Percentiles rank a stretch among this genome's conserved stretches.
Conservation (phyloP, 2,888 invertebrate genomes). For the Apodemia hepburni region DNA sequence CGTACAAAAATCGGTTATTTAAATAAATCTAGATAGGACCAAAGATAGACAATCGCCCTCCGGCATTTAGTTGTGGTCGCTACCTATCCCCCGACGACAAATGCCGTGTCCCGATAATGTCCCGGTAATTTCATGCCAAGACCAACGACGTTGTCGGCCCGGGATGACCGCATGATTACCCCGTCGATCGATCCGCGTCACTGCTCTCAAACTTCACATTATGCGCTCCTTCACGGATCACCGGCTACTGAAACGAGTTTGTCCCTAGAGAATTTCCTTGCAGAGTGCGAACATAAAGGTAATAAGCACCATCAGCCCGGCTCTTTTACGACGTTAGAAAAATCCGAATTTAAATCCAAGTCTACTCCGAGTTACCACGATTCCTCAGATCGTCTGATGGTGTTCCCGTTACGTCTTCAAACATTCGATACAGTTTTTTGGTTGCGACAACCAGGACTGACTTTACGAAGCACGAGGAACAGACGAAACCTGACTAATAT, state of each 20-base stretch:
- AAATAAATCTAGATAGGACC: too few species aligned
- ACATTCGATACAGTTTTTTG: too few species aligned
- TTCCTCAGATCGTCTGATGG: too few species aligned
- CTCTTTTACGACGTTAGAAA: too few species aligned
- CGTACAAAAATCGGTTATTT: too few species aligned
- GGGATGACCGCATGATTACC: conserved; percentile 68
- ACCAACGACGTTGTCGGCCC: conserved; percentile 55
- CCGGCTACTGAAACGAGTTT: conserved; percentile 53
- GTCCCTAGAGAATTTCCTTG: conserved; percentile 35
- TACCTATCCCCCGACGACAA: conserved; percentile 70
- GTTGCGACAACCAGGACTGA: too few species aligned
- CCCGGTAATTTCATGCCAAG: conserved; percentile 72
- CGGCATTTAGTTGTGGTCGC: conserved; percentile 21
- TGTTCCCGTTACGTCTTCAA: too few species aligned
- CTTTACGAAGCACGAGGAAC: too few species aligned
- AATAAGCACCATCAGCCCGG: too few species aligned
- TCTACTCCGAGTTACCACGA: too few species aligned
- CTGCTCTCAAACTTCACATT: conserved; percentile 64
- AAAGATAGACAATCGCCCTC: background rate
- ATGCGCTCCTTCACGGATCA: conserved; percentile 62
- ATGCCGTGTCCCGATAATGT: conserved; percentile 73
- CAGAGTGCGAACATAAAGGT: background rate
- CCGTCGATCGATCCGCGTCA: conserved; percentile 69
- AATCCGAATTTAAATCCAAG: too few species aligned
- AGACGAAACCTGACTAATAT: too few species aligned